Evolutionary conservation across 2,797 vertebrate species (phyloP).

Genomic region (Chanos chanos): DNA sequence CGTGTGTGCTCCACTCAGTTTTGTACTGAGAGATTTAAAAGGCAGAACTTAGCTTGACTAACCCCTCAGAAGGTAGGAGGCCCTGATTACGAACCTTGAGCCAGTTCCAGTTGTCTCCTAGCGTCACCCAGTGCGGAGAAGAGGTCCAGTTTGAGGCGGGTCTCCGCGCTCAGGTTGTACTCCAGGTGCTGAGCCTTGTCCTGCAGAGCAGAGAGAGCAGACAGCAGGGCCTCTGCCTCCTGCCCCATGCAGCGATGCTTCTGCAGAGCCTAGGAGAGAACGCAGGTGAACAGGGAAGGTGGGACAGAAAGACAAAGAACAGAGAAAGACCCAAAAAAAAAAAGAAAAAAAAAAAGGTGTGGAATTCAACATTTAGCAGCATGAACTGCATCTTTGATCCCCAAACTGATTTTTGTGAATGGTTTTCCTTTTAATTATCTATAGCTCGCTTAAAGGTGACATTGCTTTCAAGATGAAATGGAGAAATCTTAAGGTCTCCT

Average conservation of each 20-base stretch:
- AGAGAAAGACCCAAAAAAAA: too few species aligned
- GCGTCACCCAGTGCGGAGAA: slow-evolving; percentile 80
- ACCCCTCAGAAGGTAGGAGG: too few species aligned
- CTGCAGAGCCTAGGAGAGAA: slow-evolving; percentile 44
- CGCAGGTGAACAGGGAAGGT: neutral
- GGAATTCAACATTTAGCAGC: too few species aligned
- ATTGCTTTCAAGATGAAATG: too few species aligned
- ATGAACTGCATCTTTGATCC: too few species aligned
- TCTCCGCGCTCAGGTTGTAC: slow-evolving; percentile 81
- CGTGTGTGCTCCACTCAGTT: too few species aligned
- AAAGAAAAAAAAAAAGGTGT: neutral
- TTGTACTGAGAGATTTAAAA: too few species aligned
- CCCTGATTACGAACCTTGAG: slow-evolving; percentile 69
- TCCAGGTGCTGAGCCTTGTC: slow-evolving; percentile 81
- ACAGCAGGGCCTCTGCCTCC: slow-evolving; percentile 74
- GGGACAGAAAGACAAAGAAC: neutral
- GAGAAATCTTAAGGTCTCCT: too few species aligned
- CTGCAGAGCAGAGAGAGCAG: slow-evolving; percentile 76
- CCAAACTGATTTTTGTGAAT: too few species aligned
- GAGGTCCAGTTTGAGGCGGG: slow-evolving; percentile 79
- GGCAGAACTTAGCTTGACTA: too few species aligned
- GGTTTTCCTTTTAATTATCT: too few species aligned
- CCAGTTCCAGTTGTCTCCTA: slow-evolving; percentile 76
- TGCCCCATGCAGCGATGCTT: slow-evolving; percentile 66
- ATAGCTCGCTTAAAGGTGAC: too few species aligned